Percentiles rank a stretch among this genome's conserved stretches.
Evolutionary conservation across 2,797 vertebrate genomes (phyloP).

Genomic region (Scolopax rusticola): DNA sequence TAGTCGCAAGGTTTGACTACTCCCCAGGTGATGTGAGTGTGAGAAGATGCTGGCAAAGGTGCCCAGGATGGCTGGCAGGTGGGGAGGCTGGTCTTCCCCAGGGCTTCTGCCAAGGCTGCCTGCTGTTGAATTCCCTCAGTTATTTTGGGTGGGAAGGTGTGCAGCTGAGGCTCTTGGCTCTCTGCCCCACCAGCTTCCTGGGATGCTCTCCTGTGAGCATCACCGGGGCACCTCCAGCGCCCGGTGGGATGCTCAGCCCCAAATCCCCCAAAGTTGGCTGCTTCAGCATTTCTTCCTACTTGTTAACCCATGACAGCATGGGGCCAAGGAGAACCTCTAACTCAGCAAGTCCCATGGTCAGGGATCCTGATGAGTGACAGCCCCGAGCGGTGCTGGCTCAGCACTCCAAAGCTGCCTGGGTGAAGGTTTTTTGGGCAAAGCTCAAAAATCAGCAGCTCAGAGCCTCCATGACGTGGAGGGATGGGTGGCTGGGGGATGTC

Average conservation of each 20-base stretch:
- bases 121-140: neutral
- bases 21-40: fast-evolving
- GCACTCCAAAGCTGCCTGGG: fast-evolving
- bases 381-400: neutral
- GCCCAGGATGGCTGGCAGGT: neutral
- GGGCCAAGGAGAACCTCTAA: neutral
- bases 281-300: neutral
- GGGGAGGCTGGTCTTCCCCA: neutral
- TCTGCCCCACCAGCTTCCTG: neutral
- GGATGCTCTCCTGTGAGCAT: neutral
- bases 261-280: neutral
- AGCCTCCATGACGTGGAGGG: neutral
- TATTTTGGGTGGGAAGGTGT: neutral
- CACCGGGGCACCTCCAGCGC: neutral
- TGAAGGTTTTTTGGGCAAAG: neutral
- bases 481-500: too few species aligned
- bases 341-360: neutral
- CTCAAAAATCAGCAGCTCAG: neutral
- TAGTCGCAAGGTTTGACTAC: neutral
- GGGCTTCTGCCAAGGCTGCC: neutral
- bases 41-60: neutral
- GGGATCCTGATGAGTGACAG: fast-evolving
- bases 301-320: fast-evolving
- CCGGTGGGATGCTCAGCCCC: neutral
- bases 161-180: neutral